Base-by-base conservation (phyloP, 1,140 invertebrate species). In the Saxidomus purpurata region DNA sequence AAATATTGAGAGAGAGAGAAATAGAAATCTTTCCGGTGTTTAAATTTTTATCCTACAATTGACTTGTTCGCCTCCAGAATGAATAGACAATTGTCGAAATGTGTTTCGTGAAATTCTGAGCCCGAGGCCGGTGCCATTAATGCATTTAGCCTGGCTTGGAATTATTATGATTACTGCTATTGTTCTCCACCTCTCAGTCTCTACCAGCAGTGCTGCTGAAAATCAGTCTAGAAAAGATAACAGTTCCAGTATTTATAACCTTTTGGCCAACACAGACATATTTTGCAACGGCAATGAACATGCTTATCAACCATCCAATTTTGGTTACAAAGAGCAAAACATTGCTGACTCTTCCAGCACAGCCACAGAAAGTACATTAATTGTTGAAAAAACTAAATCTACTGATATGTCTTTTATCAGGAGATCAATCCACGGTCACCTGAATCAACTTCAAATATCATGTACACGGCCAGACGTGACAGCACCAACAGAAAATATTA, bases 161-260 rank as follows among this genome's bases (percentile, higher is more conserved):
- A 19, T 74, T n/a, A n/a, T n/a, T 13, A 34, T 74, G 71, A 43
- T 55, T 67, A 63, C 0, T 34, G 77, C 36, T 89, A 83, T 77
- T 19, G 43, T 36, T 86, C 87, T 89, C 88, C 83, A 81, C 83
- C 90, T 87, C 87, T 89, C 61, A 89, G 80, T 69, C 28, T 88
- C 61, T 83, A 31, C 36, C 22, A 61, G 38, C 79, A 84, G 47
- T 81, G 61, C 2, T 69, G 22, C 67, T 38, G 43, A 84, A 88
- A 79, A 6, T 36, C 31, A 28, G 61, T 25, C 11, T 40, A 52
- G 79, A 83, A 19, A n/a, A 67, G 25, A 31, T 43, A 82, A 63
- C 82, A 36, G n/a, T 36, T 11, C 9, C 77, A 13, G 9, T 90
- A 76, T 36, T 86, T 15, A 83, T 59, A 67, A 74, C 80, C 0